Base-by-base conservation (phyloP, 2,797 vertebrate genomes). In the Darevskia mixta region DNA sequence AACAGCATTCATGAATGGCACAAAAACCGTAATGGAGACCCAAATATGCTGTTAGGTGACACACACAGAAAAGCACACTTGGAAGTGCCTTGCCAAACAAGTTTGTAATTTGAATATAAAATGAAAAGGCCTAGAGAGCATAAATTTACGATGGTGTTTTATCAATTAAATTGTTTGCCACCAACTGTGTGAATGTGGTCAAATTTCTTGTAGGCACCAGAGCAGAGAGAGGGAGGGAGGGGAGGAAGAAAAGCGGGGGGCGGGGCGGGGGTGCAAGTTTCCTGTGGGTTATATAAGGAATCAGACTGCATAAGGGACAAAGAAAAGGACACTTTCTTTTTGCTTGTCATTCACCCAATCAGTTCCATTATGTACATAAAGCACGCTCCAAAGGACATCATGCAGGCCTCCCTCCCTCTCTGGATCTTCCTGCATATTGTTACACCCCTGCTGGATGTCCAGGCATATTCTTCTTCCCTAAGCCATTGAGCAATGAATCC, bases 401-500 rank as follows among this genome's bases (percentile, higher is more conserved):
- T 7, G 61, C 58, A 61, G 67, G 35, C 11, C 58, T 76, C 75
- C n/a, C 27, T 71, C 17, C 32, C n/a, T 18, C 72, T 66, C 41
- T 71, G 5, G 20, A 38, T 64, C 84, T 0, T 0, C 5, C 84
- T 66, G 71, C 0, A 61, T 27, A 43, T 41, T 69, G 78, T 81
- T 61, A 45, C 32, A 29, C 38, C 72, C 10, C 23, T 58, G 45
- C 32, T 43, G 20, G 69, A 87, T 35, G 43, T 85, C 80, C 18
- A 5, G 41, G 58, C 35, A 66, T 73, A 85, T 75, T 61, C 58
- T 85, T 81, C 58, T 67, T 72, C 64, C 61, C 45, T 35, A 81
- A 81, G 10, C 17, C 78, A 81, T 23, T 71, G 89, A 82, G 72
- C 82, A 85, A 77, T 87, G 73, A 87, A 85, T 85, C 82, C 78